phyloP scores from a whole-genome alignment of 1,140 invertebrate species.

The Epicauta chinensis region DNA sequence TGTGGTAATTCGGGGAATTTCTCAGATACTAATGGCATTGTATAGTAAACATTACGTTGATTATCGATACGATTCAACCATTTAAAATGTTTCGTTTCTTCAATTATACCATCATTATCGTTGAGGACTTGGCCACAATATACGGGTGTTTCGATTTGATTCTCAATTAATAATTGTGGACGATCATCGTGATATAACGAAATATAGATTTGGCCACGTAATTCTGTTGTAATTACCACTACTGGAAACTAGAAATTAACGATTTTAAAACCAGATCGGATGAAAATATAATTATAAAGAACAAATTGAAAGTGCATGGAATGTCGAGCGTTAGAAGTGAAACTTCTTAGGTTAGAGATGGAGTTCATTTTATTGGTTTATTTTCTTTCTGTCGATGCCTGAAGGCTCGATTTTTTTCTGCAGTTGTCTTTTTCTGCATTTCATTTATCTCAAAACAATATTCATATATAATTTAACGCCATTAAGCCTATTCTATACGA shows the following conservation, averaged over 20 bases:
- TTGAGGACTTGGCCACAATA: constrained; percentile 33
- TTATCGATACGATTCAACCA: constrained; percentile 36
- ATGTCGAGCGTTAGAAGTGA: no score
- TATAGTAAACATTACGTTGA: constrained; percentile 34
- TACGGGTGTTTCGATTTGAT: constrained; percentile 31
- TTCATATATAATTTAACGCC: no score
- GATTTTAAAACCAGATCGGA: no score
- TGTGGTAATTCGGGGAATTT: constrained; percentile 38
- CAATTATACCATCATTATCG: constrained; percentile 21
- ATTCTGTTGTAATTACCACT: constrained; percentile 48
- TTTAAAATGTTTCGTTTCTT: constrained; percentile 36
- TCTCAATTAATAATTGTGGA: constrained; percentile 44
- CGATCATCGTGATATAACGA: constrained; percentile 51
- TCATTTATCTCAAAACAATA: no score
- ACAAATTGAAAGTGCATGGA: no score
- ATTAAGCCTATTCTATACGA: no score
- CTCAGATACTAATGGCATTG: constrained; percentile 37
- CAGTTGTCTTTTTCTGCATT: no score
- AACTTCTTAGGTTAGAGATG: no score
- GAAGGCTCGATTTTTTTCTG: no score
- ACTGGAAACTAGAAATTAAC: constrained; percentile 40
- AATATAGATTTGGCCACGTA: constrained; percentile 52
- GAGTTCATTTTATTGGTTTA: no score
- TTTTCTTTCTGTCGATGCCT: no score
- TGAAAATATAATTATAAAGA: no score